A percentile compares a stretch with the other conserved stretches of the same genome.
Conservation (phyloP, 1,140 invertebrate genomes). For the Metopolophium dirhodum region DNA sequence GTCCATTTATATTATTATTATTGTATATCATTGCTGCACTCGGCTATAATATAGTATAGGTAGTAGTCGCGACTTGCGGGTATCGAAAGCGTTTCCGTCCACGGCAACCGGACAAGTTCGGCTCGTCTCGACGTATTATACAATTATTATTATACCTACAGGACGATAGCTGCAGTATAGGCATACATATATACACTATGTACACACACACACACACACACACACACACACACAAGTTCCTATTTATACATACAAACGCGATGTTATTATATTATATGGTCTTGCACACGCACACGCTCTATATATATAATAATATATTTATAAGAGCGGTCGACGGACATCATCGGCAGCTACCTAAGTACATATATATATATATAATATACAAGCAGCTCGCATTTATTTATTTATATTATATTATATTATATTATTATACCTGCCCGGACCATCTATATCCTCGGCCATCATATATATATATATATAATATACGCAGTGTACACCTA, state of each 20-base stretch:
- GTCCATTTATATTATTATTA: no score
- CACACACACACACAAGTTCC: no score
- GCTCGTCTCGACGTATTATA: neutral
- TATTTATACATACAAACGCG: neutral
- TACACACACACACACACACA: no score
- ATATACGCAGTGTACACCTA: no score
- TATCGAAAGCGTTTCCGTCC: neutral
- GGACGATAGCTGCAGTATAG: neutral
- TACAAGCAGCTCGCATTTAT: neutral
- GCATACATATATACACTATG: no score
- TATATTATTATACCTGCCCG: neutral
- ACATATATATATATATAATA: neutral
- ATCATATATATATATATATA: no score
- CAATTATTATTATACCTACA: neutral
- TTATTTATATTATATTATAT: conserved; percentile 20
- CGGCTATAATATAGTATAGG: neutral
- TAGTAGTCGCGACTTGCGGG: no score
- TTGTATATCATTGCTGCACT: no score
- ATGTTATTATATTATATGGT: neutral
- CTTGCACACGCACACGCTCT: no score
- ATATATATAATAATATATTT: neutral
- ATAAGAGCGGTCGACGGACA: neutral
- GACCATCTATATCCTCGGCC: neutral
- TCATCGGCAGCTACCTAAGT: neutral
- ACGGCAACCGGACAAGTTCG: neutral